Evolutionary conservation across 2,888 invertebrate species (phyloP).

Genomic region (Dasysyrphus albostriatus): DNA sequence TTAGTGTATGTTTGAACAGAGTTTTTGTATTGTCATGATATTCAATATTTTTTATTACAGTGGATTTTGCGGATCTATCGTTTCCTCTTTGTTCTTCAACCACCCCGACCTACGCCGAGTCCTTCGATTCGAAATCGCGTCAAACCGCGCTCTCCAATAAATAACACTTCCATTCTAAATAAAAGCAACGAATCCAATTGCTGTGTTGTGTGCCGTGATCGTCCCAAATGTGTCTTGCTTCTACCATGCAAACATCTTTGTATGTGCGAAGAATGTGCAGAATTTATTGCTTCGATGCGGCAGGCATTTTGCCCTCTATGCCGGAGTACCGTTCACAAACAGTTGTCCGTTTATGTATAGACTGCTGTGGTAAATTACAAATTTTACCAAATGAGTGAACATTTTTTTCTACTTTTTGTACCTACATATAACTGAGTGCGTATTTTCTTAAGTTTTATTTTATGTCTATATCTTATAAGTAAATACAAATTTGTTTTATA

Average conservation of each 20-base stretch:
- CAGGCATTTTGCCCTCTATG: constrained; percentile 77
- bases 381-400: constrained; percentile 47
- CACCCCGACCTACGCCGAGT: neutral
- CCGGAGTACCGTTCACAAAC: constrained; percentile 68
- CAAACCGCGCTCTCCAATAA: constrained; percentile 17
- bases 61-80: constrained; percentile 43
- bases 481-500: constrained; percentile 35
- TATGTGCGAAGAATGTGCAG: constrained; percentile 77
- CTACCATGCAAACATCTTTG: constrained; percentile 79
- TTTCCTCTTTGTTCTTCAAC: constrained; percentile 59
- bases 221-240: constrained; percentile 77
- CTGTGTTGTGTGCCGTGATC: constrained; percentile 78
- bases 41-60: constrained; percentile 28
- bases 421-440: neutral
- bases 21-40: neutral
- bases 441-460: constrained; percentile 9
- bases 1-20: constrained; percentile 29
- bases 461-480: neutral
- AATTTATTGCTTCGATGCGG: constrained; percentile 59
- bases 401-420: constrained; percentile 35
- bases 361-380: neutral
- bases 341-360: constrained; percentile 64
- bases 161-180: constrained; percentile 1
- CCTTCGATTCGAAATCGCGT: neutral
- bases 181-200: constrained; percentile 62